A percentile compares a stretch with the other conserved stretches of the same genome.
phyloP scores from a whole-genome alignment of 1,140 invertebrate genomes.

The Pseudomyrmex pallidus region DNA sequence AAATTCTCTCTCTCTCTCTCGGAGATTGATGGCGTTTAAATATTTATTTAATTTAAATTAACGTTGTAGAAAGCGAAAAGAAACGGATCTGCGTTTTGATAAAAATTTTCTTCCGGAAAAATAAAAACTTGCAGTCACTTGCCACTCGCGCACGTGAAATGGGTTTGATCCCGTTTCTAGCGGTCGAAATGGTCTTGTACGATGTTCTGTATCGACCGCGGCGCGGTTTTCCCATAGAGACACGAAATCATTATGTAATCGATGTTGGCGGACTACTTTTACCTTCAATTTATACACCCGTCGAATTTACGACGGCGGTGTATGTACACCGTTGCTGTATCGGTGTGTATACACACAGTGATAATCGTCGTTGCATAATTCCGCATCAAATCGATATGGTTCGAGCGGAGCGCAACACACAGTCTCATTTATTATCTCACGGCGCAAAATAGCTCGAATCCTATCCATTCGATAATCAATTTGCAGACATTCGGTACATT shows the following conservation, averaged over 20 bases:
- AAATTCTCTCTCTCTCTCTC: no score
- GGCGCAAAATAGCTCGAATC: neutral
- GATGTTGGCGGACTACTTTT: conserved; percentile 43
- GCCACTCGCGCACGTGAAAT: neutral
- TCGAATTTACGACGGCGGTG: conserved; percentile 35
- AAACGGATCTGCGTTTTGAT: no score
- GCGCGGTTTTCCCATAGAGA: conserved; percentile 37
- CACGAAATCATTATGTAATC: conserved; percentile 48
- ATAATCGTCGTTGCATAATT: conserved; percentile 32
- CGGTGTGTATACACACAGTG: neutral
- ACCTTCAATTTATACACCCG: conserved; percentile 23
- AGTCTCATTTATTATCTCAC: neutral
- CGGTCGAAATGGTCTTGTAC: conserved; percentile 13
- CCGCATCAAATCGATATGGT: conserved; percentile 36
- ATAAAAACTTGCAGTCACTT: no score
- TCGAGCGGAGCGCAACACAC: conserved; percentile 8
- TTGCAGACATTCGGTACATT: neutral
- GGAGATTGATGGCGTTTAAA: no score
- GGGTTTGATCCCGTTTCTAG: conserved; percentile 18
- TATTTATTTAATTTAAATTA: no score
- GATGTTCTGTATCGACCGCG: neutral
- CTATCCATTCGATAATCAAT: conserved; percentile 14
- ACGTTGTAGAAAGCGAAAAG: no score
- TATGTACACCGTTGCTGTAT: neutral
- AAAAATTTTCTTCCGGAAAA: neutral